Evolutionary conservation across 2,797 vertebrate genomes (phyloP).

Genomic region (Atherinosoma microstoma): DNA sequence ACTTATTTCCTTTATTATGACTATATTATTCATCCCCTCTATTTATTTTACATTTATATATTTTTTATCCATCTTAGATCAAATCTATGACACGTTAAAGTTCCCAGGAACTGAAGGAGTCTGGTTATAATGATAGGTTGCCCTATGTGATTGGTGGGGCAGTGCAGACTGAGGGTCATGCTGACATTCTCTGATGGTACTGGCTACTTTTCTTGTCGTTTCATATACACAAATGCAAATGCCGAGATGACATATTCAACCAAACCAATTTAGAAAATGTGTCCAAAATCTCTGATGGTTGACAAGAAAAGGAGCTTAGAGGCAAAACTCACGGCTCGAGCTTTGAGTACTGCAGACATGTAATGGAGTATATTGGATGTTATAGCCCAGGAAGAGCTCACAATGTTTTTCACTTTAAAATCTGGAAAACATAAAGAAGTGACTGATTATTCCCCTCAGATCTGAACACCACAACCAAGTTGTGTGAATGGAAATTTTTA

Average conservation of each 20-base stretch:
- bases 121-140: background rate
- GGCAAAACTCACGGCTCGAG: background rate
- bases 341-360: background rate
- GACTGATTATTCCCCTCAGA: background rate
- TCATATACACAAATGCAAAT: constrained; percentile 6
- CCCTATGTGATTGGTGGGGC: background rate
- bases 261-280: constrained; percentile 1
- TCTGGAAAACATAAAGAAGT: background rate
- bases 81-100: background rate
- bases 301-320: background rate
- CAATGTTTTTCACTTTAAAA: background rate
- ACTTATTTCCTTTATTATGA: background rate
- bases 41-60: no score
- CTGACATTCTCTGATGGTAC: background rate
- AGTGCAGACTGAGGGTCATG: background rate
- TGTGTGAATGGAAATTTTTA: background rate
- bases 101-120: background rate
- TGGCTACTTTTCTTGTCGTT: constrained; percentile 6
- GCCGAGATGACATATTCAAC: background rate
- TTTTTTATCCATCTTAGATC: constrained; percentile 1
- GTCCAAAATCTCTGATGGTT: background rate
- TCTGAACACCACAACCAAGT: background rate
- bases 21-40: no score
- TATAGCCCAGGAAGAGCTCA: no score
- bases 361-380: background rate